A percentile compares a stretch with the other conserved stretches of the same genome.
These are phyloP conservation scores for Orchesella flavescens DNA, from an alignment of 2,888 invertebrate species.

Conservation along the genomic window DNA sequence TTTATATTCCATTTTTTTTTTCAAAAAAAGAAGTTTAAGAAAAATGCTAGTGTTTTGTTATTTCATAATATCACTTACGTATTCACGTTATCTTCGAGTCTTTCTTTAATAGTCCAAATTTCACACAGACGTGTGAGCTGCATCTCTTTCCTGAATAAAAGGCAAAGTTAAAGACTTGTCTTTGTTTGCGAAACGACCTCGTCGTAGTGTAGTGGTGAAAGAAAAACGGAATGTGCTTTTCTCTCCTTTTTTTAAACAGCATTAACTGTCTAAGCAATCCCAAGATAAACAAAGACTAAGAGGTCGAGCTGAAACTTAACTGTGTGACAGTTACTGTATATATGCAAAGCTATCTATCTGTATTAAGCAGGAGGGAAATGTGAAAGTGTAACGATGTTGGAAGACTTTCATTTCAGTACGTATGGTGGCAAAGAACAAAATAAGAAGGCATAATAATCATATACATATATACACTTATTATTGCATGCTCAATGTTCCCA, in stretches of 20 bases:
- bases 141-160: background rate
- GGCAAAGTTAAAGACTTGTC: background rate
- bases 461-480: background rate
- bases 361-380: background rate
- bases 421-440: background rate
- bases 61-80: background rate
- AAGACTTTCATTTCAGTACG: background rate
- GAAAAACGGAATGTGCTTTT: background rate
- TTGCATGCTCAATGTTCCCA: background rate
- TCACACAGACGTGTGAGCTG: background rate
- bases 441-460: background rate
- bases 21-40: background rate
- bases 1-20: background rate
- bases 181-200: background rate
- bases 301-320: background rate
- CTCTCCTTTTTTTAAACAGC: background rate
- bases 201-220: background rate
- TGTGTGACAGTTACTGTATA: conserved; percentile 12
- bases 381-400: background rate
- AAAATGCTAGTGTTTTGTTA: background rate
- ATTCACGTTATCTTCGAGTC: background rate
- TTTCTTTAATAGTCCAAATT: background rate
- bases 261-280: conserved; percentile 1
- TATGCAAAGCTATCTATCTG: background rate
- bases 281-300: conserved; percentile 18